These are phyloP conservation scores for Zaprionus ghesquierei DNA, from an alignment of 1,140 invertebrate genomes.

Conservation along the genomic window DNA sequence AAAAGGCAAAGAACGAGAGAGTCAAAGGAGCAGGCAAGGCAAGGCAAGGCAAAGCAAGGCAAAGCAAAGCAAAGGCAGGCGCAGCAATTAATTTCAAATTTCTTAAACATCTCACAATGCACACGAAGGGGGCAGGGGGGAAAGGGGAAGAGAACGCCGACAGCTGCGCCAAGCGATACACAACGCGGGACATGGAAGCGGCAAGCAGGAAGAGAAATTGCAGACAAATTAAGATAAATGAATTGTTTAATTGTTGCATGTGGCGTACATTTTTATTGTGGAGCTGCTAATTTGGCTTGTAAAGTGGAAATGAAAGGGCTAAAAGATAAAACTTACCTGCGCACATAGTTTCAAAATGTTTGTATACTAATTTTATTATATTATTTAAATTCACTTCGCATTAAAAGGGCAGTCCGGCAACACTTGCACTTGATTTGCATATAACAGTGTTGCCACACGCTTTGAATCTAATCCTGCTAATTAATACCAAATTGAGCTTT, in stretches of 20 bases:
- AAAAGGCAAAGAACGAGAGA: constrained; percentile 5
- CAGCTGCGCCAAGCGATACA: constrained; percentile 52
- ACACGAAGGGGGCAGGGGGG: background rate
- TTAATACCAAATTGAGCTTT: background rate
- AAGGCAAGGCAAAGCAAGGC: no score
- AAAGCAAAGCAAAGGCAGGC: no score
- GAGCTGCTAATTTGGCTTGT: constrained; percentile 62
- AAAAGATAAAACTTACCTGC: background rate
- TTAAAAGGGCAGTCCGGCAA: no score
- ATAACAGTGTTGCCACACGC: background rate
- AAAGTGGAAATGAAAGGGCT: constrained; percentile 43
- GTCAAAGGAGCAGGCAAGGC: background rate
- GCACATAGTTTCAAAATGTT: background rate
- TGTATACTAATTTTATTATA: no score
- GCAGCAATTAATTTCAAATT: constrained; percentile 79
- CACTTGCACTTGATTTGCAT: no score
- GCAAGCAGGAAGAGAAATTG: constrained; percentile 48
- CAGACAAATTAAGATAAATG: constrained; percentile 80
- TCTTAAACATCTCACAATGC: constrained; percentile 47
- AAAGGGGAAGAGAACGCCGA: constrained; percentile 10
- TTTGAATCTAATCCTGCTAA: background rate
- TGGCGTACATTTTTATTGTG: constrained; percentile 49
- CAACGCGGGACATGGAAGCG: background rate
- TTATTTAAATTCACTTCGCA: no score
- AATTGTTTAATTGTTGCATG: constrained; percentile 77